phyloP scores from a whole-genome alignment of 2,888 invertebrate species.

The Diaprepes abbreviatus region DNA sequence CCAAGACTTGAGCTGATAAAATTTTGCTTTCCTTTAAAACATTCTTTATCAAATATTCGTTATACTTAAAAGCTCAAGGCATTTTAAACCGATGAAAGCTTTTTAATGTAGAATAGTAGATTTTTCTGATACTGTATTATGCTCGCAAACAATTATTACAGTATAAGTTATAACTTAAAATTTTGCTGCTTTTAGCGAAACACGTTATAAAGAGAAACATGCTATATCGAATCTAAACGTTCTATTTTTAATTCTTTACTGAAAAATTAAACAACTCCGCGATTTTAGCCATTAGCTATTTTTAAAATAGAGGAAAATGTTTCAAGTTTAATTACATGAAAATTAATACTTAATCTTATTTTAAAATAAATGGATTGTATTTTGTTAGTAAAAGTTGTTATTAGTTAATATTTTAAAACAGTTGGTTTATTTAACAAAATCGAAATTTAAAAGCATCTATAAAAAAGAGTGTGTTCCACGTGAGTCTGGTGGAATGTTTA shows the following conservation, averaged over 20 bases:
- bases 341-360: no score
- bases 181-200: slow-evolving; percentile 6
- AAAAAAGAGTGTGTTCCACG: no score
- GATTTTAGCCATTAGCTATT: no score
- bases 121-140: slow-evolving; percentile 1
- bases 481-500: no score
- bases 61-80: slow-evolving; percentile 30
- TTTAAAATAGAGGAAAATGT: no score
- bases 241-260: neutral
- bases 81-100: slow-evolving; percentile 6
- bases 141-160: slow-evolving; percentile 18
- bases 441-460: no score
- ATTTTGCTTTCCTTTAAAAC: slow-evolving; percentile 32
- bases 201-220: slow-evolving; percentile 7
- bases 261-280: neutral
- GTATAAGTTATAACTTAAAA: slow-evolving; percentile 5
- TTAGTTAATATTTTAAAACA: no score
- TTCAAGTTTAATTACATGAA: no score
- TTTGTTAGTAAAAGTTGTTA: no score
- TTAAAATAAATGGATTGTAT: no score
- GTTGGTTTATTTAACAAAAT: no score
- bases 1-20: slow-evolving; percentile 16
- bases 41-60: slow-evolving; percentile 26
- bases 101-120: slow-evolving; percentile 14
- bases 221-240: neutral